phyloP scores from a whole-genome alignment of 2,888 invertebrate genomes.

The Synergus itoensis region DNA sequence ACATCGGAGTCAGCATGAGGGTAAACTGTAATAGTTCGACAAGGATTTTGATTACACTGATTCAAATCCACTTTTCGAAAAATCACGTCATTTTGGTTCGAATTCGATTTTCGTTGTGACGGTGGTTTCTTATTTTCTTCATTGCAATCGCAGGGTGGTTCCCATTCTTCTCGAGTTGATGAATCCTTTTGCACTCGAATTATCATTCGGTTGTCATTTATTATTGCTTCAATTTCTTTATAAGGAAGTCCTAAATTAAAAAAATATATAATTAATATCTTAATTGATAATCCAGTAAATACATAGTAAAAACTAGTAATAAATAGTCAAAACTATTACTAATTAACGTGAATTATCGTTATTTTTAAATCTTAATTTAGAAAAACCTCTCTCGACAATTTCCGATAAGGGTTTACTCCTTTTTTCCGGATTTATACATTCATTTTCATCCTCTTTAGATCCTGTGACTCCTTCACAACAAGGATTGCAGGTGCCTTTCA shows the following conservation, averaged over 20 bases:
- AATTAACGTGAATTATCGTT: neutral
- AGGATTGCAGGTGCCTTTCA: constrained; percentile 25
- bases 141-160: constrained; percentile 70
- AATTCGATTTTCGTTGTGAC: neutral
- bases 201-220: constrained; percentile 68
- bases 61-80: constrained; percentile 5
- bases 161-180: constrained; percentile 53
- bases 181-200: constrained; percentile 64
- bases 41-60: constrained; percentile 9
- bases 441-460: constrained; percentile 19
- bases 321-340: neutral
- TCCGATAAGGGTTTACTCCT: constrained; percentile 61
- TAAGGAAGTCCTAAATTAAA: constrained; percentile 59
- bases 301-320: too few species aligned
- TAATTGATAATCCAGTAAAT: neutral
- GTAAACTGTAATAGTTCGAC: constrained; percentile 50
- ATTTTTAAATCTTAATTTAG: neutral
- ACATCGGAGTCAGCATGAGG: constrained; percentile 46
- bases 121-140: constrained; percentile 34
- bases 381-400: constrained; percentile 60
- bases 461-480: constrained; percentile 38
- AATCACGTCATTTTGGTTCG: neutral
- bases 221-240: constrained; percentile 70
- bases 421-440: neutral
- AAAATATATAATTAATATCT: neutral